Conservation (phyloP, 2,888 invertebrate genomes). For the Kryphioiulus occultus region DNA sequence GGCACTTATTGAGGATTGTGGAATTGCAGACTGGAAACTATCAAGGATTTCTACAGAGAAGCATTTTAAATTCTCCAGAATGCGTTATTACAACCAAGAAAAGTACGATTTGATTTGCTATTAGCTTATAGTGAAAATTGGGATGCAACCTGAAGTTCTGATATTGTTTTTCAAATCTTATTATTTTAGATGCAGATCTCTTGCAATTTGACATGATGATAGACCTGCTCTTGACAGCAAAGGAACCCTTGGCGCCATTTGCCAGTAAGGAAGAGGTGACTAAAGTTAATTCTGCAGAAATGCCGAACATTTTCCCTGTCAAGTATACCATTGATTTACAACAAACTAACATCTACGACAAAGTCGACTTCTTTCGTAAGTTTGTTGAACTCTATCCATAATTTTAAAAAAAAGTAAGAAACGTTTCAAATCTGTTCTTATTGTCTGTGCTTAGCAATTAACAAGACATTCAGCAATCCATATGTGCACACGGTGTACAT, state of each 20-base stretch:
- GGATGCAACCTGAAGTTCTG: background rate
- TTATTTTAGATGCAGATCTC: constrained; percentile 39
- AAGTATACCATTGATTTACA: constrained; percentile 74
- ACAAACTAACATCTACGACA: constrained; percentile 71
- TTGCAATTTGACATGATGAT: constrained; percentile 27
- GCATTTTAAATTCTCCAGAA: background rate
- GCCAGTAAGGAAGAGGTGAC: constrained; percentile 63
- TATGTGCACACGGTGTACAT: constrained; percentile 82
- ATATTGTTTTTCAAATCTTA: background rate
- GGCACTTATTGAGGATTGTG: background rate
- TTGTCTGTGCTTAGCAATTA: constrained; percentile 45
- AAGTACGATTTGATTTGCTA: background rate
- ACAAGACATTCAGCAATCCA: constrained; percentile 58
- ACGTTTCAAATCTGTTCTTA: background rate
- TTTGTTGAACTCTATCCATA: constrained; percentile 57
- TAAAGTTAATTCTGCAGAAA: constrained; percentile 66
- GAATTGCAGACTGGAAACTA: constrained; percentile 11
- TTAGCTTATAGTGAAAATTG: background rate
- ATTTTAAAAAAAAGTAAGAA: no score
- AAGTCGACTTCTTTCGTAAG: constrained; percentile 76
- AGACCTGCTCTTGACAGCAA: constrained; percentile 53
- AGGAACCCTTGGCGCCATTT: constrained; percentile 69
- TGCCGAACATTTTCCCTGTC: constrained; percentile 80
- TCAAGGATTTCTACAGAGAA: constrained; percentile 1
- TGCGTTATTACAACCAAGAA: background rate